Evolutionary conservation across 2,888 invertebrate species (phyloP), one percentile per base, ranked within the genome.

Genomic region (Anticlea derivata): DNA sequence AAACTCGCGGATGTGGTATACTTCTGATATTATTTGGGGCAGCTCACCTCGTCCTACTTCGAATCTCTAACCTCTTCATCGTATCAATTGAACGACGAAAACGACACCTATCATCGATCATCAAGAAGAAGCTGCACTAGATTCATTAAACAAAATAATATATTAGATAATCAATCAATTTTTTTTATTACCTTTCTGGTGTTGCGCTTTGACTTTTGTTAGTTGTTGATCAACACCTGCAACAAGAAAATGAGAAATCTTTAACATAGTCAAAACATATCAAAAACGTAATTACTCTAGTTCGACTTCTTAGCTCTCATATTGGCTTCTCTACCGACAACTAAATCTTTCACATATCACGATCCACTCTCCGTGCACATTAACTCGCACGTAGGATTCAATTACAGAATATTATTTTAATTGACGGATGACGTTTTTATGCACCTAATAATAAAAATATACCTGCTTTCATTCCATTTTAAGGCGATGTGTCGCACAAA

Each of bases 1-100:
- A 74, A 75, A 80, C 78, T 86, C 75, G 80, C 87, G 88, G 86
- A 89, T 86, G 78, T 80, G 80, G 81, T 83, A 83, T 87, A 87
- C 88, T 87, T 87, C 84, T 83, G 78, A 75, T 80, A 73, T 75
- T 79, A 86, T 83, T 77, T 82, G 81, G 82, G 70, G 66, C 80
- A 78, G 10, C 71, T 38, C 26, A 40, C 43, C 43, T 45, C 17
- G 17, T 4, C 59, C 61, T 64, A 48, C 35, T 31, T 48, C 7
- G n/a, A 22, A n/a, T 34, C n/a, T 26, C 11, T 31, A 35, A 7
- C n/a, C 10, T 11, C 11, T 13, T 31, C n/a, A 13, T 31, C 12
- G n/a, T 13, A 38, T 24, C 23, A 3, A 6, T 10, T 7, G 7
- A 43, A 26, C 13, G 7, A 17, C 8, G 24, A 43, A 43, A 33